A percentile compares a stretch with the other conserved stretches of the same genome.
Conservation (phyloP, 2,888 invertebrate genomes). For the Pollenia labialis region DNA sequence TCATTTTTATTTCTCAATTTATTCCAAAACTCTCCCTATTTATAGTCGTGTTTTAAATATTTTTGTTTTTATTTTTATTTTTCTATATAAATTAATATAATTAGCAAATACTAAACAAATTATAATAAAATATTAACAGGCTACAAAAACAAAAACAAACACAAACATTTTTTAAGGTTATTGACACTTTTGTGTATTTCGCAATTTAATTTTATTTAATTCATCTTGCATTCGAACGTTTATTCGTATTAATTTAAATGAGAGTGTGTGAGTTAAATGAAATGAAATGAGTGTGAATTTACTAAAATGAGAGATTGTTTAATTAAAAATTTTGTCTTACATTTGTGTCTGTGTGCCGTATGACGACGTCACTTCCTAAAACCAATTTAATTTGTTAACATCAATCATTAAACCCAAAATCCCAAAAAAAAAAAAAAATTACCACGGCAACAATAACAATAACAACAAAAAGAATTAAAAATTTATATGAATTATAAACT, state of each 20-base stretch:
- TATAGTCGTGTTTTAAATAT: conserved; percentile 12
- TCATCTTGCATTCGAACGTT: conserved; percentile 62
- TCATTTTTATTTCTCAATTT: conserved; percentile 3
- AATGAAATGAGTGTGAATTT: neutral
- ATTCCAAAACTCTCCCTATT: conserved; percentile 21
- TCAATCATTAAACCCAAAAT: conserved; percentile 57
- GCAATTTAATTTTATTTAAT: conserved; percentile 70
- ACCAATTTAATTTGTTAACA: conserved; percentile 70
- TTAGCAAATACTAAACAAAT: conserved; percentile 34
- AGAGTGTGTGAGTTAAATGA: conserved; percentile 9
- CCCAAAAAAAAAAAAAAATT: neutral
- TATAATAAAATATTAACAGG: conserved; percentile 22
- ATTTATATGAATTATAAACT: conserved; percentile 37
- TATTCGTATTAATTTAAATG: conserved; percentile 33
- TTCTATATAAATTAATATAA: conserved; percentile 20
- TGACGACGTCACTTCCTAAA: conserved; percentile 74
- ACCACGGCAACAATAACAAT: conserved; percentile 2
- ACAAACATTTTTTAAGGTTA: conserved; percentile 66
- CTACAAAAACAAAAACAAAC: conserved; percentile 54
- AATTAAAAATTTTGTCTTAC: neutral
- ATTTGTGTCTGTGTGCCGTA: conserved; percentile 10
- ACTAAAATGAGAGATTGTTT: conserved; percentile 2
- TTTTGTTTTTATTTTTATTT: neutral
- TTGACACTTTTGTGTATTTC: conserved; percentile 71
- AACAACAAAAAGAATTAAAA: conserved; percentile 7